Base-by-base conservation (phyloP, 2,113 vertebrate genomes). In the Prunella fulvescens region DNA sequence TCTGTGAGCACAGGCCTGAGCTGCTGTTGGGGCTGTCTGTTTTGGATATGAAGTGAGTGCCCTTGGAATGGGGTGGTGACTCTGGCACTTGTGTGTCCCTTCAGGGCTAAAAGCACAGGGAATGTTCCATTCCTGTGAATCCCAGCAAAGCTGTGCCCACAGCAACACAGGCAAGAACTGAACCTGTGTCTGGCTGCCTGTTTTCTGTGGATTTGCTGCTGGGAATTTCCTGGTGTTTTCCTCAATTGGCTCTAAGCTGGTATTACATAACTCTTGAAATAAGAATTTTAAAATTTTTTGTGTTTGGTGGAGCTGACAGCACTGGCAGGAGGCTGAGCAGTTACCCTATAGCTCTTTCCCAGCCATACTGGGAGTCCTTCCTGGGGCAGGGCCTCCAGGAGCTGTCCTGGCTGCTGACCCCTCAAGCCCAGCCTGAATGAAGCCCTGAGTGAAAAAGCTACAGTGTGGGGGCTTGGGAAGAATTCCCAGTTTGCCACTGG, bases 171-270 rank as follows among this genome's bases (percentile, higher is more conserved):
- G 14, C n/a, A 7, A 6, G 47, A 25, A 1, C 33, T 28, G 33
- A 35, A 14, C 33, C 56, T 33, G 24, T 35, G 12, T 7, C 0
- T 33, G 2, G 2, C 77, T 50, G 31, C 8, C 20, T 51, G 31
- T 0, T 71, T 80, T 61, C 57, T 6, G 3, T 14, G 66, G 39
- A 11, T 77, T 73, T 65, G 10, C 8, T 2, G 39, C 42, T 65
- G 70, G 64, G 44, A 42, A 42, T 80, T 82, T 8, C 56, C 31
- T 37, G 25, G 9, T 4, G 0, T 12, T 28, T 53, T 19, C 33
- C 28, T 78, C 29, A 12, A 0, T 7, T 9, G 20, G 13, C 45
- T 26, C 1, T 61, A 37, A 53, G 12, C n/a, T 77, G 3, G 0
- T n/a, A 4, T 25, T 47, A 19, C 6, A 1, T 31, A 28, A 35